Base-by-base conservation (phyloP, 2,113 vertebrate genomes). In the Zosterops pallidus region DNA sequence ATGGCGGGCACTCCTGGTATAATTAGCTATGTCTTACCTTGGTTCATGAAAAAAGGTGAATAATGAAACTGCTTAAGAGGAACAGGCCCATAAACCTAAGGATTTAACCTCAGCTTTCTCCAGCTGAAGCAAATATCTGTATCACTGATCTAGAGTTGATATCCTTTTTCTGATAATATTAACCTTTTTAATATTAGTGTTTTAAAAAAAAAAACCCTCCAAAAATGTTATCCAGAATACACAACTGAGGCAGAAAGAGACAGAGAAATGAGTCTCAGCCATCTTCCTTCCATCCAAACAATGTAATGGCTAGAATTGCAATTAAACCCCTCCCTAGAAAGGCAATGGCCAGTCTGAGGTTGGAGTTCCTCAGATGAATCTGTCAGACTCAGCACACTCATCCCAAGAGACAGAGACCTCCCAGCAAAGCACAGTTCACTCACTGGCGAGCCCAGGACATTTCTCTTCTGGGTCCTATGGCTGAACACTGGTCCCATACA, bases 331-430 rank as follows among this genome's bases (percentile, higher is more conserved):
- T 44, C 10, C 11, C 9, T 19, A 42, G 49, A 55, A 68, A 47
- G 7, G 37, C 0, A 0, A 39, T 13, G 68, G n/a, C 22, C 31
- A 75, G 41, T 9, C 14, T 23, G 35, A 50, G 7, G 7, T 7
- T 53, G 72, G 22, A 49, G 29, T 33, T 14, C 25, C 42, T 18
- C 20, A 62, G 13, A 2, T 0, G 3, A 60, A 42, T 29, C 26
- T 3, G 1, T 75, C 52, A 75, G 44, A 55, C 60, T 23, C 44
- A 85, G 41, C 26, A 46, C 11, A 18, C 7, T 16, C 3, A 1
- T 59, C 75, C 71, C 23, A 59, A 28, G 0, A 1, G 13, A 24
- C 21, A 2, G 29, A 55, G 23, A 25, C 9, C 12, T 3, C 20
- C 39, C n/a, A 17, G 17, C 15, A 74, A 31, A 77, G 31, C 9